Evolutionary conservation across 2,113 vertebrate genomes (phyloP), one percentile per base, ranked within the genome.

Genomic region (Ophiodon elongatus): DNA sequence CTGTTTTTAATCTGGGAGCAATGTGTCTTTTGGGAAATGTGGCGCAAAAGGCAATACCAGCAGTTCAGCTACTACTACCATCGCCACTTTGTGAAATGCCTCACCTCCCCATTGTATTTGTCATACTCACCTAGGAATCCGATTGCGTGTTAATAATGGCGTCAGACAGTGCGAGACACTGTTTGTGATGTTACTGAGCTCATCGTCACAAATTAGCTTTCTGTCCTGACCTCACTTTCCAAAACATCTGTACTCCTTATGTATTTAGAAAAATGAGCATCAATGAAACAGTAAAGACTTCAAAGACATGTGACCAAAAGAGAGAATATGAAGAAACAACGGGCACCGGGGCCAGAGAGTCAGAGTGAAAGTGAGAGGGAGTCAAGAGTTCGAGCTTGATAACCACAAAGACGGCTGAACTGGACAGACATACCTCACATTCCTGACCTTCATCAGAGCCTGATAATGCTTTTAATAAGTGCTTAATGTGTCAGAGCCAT

Each of bases 381-480:
- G 72, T 84, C 43, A 81, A 84, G 78, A 25, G 79, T 81, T 81
- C 73, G 60, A 85, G 83, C 52, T 50, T 89, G 90, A 93, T 89
- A 86, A 89, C 79, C 76, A 45, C 68, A 86, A 83, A 87, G 87
- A 91, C 86, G 91, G 80, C 90, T 94, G 88, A 94, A 76, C 88
- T 89, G 81, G 86, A 84, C 76, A 91, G 89, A 93, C 96, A 93
- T 97, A 91, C 92, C 95, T 97, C 90, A 91, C 93, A 98, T 97
- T 97, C 97, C 96, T 96, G 83, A 80, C 91, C 94, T 95, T 94
- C 96, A 96, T 83, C 93, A 92, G 92, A 95, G 95, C 96, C 91
- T 95, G 89, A 96, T 96, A 96, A 95, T 95, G 93, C 90, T 90
- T 92, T 85, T 95, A 94, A 95, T 93, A 94, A 91, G 86, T 79